These are phyloP conservation scores for Poecilia latipinna DNA, from an alignment of 2,113 vertebrate species.

Conservation along the genomic window DNA sequence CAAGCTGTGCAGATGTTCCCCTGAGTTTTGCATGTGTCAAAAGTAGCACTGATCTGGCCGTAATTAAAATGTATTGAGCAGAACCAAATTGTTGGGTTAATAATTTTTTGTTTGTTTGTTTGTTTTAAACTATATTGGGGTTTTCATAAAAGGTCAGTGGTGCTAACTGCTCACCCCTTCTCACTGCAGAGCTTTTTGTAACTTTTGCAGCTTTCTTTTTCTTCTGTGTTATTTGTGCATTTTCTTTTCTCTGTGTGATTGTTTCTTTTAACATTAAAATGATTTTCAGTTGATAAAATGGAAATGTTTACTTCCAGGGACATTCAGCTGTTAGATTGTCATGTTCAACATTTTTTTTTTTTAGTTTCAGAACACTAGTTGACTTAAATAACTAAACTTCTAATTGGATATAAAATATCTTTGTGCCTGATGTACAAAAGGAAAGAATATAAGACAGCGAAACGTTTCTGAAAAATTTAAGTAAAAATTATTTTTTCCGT, in stretches of 20 bases:
- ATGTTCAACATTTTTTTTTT: too few relatives aligned
- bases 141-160: slow-evolving; percentile 58
- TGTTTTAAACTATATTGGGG: slow-evolving; percentile 18
- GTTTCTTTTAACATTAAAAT: slow-evolving; percentile 16
- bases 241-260: slow-evolving; percentile 57
- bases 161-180: slow-evolving; percentile 63
- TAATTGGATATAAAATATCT: background rate
- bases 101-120: slow-evolving; percentile 10
- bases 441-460: background rate
- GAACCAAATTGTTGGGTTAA: slow-evolving; percentile 27
- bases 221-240: slow-evolving; percentile 49
- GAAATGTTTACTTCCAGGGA: slow-evolving; percentile 20
- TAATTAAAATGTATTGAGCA: slow-evolving; percentile 24
- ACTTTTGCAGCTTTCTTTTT: slow-evolving; percentile 66
- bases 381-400: background rate
- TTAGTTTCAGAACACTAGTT: too few relatives aligned
- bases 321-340: background rate
- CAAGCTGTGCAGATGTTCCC: slow-evolving; percentile 56
- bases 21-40: slow-evolving; percentile 69
- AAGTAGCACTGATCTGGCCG: slow-evolving; percentile 67
- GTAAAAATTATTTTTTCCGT: background rate
- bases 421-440: background rate
- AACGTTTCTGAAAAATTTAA: background rate
- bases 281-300: too few relatives aligned
- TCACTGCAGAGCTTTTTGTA: slow-evolving; percentile 62